Evolutionary conservation across 2,113 vertebrate genomes (phyloP), one percentile per base, ranked within the genome.

Genomic region (Thamnaconus septentrionalis): DNA sequence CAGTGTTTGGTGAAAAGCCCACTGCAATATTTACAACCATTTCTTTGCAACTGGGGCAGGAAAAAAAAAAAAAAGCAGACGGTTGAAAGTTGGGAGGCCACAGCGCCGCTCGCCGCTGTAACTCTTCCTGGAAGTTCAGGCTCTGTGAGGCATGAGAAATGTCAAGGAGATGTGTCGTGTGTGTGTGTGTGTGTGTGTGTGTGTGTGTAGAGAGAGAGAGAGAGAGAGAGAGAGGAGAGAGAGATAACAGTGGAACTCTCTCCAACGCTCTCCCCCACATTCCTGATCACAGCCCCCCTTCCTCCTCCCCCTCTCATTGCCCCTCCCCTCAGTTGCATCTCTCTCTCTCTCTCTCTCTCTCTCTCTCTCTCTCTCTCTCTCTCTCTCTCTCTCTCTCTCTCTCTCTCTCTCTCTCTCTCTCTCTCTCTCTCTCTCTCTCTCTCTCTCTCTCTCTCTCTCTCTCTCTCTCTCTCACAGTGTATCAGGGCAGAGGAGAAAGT

Each of bases 261-360:
- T 66, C 18, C 91, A 84, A 75, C 75, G 83, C 85, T 91, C 93
- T 94, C 93, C 93, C 93, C 91, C 94, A 91, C 94, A 96, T 95
- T 94, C 94, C 93, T 88, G 57, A 69, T 66, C 70, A 41, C 54
- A 74, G 59, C 67, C 66, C 76, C 68, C 69, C 67, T 71, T 46
- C 45, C 8, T 47, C 64, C 53, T 72, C 64, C 67, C 41, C 12
- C 57, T 8, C 45, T 41, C 68, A 18, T 46, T 42, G 7, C 50
- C n/a, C 18, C 72, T 56, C 64, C 63, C 47, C 56, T 55, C 51
- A 47, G 46, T n/a, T 3, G 31, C 45, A 50, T 64, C 57, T 53
- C 62, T 53, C 63, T 64, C 66, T 52, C 53, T 57, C 59, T 44
- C 40, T 64, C 41, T 59, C 64, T 75, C 73, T 46, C 59, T 71